Evolutionary conservation across 2,797 vertebrate genomes (phyloP).

Genomic region (Myripristis murdjan): DNA sequence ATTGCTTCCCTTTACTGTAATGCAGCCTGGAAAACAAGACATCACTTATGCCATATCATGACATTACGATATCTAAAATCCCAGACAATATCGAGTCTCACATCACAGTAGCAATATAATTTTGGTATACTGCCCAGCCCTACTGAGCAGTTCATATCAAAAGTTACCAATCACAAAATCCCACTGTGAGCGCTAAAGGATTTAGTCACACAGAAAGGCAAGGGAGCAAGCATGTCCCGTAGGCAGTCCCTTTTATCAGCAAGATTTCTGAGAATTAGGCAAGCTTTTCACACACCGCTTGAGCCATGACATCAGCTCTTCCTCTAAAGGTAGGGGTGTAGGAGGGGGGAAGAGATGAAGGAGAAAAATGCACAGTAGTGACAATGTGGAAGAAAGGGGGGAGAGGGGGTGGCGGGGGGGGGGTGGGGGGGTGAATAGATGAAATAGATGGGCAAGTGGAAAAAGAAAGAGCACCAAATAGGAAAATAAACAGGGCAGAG

Average conservation of each 20-base stretch:
- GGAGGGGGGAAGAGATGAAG: conserved; percentile 31
- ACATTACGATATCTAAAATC: not conserved
- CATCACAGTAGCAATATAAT: no score
- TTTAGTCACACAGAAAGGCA: conserved; percentile 33
- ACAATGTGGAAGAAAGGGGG: conserved; percentile 16
- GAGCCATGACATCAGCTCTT: conserved; percentile 65
- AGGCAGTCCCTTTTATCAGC: conserved; percentile 48
- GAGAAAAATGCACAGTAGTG: conserved; percentile 18
- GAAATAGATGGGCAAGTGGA: no score
- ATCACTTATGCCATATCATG: not conserved
- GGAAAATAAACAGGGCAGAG: conserved; percentile 27
- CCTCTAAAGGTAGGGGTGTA: conserved; percentile 41
- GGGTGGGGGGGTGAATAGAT: no score
- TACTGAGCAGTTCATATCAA: not conserved
- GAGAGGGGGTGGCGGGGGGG: no score
- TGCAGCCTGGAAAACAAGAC: no score
- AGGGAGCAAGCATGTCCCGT: conserved; percentile 39
- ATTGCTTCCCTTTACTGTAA: not conserved
- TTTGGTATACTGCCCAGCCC: no score
- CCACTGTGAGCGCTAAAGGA: conserved; percentile 7
- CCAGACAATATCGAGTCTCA: no score
- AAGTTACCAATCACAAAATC: conserved; percentile 1
- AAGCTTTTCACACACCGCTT: conserved; percentile 59
- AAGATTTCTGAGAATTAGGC: conserved; percentile 37
- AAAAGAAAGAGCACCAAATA: conserved; percentile 12